A percentile compares a stretch with the other conserved stretches of the same genome.
Conservation (phyloP, 2,797 vertebrate genomes). For the Leptatherina wallacei region DNA sequence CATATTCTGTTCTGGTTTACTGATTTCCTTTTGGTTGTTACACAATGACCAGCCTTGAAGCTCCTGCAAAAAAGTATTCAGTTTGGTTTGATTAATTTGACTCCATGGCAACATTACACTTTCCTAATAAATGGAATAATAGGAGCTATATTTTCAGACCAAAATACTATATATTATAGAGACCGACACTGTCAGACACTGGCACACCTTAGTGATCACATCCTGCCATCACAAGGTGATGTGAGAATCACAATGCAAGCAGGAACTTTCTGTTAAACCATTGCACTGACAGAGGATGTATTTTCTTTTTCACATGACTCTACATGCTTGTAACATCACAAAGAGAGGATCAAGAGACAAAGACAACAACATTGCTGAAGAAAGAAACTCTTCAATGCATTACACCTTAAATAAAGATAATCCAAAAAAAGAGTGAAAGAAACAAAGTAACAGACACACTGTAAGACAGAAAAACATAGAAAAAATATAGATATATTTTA, state of each 20-base stretch:
- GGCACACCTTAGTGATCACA: background rate
- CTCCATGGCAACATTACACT: background rate
- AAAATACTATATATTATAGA: background rate
- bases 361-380: background rate
- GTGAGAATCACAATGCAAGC: conserved; percentile 13
- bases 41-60: background rate
- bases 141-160: background rate
- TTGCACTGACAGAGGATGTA: background rate
- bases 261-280: background rate
- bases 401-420: background rate
- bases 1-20: background rate
- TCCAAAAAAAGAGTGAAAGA: background rate
- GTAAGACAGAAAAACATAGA: background rate
- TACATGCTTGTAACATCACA: conserved; percentile 2
- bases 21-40: background rate
- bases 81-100: background rate
- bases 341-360: conserved; percentile 23
- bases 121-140: background rate
- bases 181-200: background rate
- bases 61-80: background rate
- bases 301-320: background rate
- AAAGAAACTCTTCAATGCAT: conserved; percentile 26
- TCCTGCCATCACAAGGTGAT: conserved; percentile 13
- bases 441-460: background rate
- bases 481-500: conserved; percentile 76